phyloP scores from a whole-genome alignment of 2,113 vertebrate species.

The Leptocoma aspasia region DNA sequence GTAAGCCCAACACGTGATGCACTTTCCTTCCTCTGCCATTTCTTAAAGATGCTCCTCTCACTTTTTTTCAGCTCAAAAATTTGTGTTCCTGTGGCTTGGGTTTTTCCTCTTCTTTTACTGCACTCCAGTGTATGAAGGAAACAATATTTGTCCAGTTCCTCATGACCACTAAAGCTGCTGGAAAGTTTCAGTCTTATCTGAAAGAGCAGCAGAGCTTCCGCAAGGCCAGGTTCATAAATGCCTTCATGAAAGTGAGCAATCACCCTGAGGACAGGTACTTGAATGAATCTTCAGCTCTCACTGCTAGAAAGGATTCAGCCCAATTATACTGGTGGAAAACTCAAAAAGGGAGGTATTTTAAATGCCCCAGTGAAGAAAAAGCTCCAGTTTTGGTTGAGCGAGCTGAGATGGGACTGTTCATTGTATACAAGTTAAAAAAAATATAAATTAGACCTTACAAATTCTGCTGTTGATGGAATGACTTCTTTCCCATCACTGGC shows the following conservation, averaged over 20 bases:
- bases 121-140: not conserved
- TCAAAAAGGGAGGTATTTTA: not conserved
- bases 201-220: not conserved
- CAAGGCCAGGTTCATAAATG: not conserved
- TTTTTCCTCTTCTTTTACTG: not conserved
- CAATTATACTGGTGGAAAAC: not conserved
- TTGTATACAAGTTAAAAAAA: not conserved
- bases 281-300: not conserved
- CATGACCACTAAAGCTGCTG: not conserved
- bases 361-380: not conserved
- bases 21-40: not conserved
- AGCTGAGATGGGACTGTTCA: not conserved
- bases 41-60: not conserved
- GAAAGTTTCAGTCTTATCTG: not conserved
- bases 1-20: not conserved
- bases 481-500: not conserved
- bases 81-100: not conserved
- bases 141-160: not conserved
- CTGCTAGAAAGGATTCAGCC: not conserved
- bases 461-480: not conserved
- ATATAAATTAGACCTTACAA: not conserved
- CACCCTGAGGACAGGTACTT: not conserved
- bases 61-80: not conserved
- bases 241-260: not conserved
- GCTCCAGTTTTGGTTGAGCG: accelerated